Evolutionary conservation across 37 sponge, comb jelly and placozoan genomes (phyloP).

Genomic region (Oscarella lobularis): DNA sequence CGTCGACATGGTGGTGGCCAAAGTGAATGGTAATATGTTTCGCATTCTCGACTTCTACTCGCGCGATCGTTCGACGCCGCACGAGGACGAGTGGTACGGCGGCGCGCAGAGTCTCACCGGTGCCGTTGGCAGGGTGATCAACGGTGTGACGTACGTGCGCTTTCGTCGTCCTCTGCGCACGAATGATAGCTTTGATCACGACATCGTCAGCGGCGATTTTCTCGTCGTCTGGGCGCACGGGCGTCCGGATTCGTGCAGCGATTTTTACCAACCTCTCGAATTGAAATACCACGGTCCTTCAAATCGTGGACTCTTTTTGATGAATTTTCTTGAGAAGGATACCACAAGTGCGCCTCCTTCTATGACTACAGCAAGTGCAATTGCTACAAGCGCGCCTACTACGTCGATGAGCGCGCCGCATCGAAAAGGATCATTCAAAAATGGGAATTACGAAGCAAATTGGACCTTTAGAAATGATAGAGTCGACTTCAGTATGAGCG

Average conservation of each 20-base stretch:
- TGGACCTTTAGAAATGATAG: constrained; percentile 12
- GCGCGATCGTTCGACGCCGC: constrained; percentile 53
- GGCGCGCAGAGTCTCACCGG: constrained; percentile 41
- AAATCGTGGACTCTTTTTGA: constrained; percentile 36
- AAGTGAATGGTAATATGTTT: constrained; percentile 23
- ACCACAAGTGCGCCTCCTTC: no score
- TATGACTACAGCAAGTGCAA: no score
- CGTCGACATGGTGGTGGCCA: constrained; percentile 49
- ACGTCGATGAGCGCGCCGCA: no score
- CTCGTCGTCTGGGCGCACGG: constrained; percentile 50
- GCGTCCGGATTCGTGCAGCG: background rate
- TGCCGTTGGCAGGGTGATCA: constrained; percentile 33
- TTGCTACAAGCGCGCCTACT: no score
- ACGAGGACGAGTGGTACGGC: constrained; percentile 37
- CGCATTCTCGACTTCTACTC: constrained; percentile 62
- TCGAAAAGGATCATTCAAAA: no score
- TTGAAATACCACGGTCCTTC: constrained; percentile 58
- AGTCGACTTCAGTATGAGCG: no score
- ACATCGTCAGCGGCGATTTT: constrained; percentile 15
- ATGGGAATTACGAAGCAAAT: no score
- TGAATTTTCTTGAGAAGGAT: no score
- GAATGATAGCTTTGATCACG: constrained; percentile 35
- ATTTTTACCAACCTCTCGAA: constrained; percentile 47
- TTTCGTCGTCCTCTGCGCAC: constrained; percentile 25
- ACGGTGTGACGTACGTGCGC: constrained; percentile 33